Base-by-base conservation (phyloP, 2,888 invertebrate species). In the Elegia similella region DNA sequence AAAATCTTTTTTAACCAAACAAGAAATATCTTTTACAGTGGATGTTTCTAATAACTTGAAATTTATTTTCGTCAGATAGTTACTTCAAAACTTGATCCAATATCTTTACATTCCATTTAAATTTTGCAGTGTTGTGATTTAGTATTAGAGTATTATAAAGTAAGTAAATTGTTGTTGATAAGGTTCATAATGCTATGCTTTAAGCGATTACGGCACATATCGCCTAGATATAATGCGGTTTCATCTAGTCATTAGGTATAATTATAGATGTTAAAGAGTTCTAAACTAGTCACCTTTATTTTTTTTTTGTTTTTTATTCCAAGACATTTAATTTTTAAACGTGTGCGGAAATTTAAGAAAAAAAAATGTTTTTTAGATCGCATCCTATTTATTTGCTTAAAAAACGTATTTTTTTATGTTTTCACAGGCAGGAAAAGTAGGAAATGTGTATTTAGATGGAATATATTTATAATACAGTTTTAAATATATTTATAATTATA, bases 61-160 rank as follows among this genome's bases (percentile, higher is more conserved):
- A 7, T 32, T 32, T 1, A 32, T 10, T 32, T 32, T 32, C 7
- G 10, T 32, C 38, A 12, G 10, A 6, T 38, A 5, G 1, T n/a
- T 6, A 10, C 38, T 38, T 38, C 10, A 3, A 38, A 34, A 34
- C n/a, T 47, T 0, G n/a, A 29, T 47, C 17, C 17, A 16, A 52
- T 34, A 16, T 42, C 13, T 38, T 46, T 10, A 68, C 80, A 78
- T 82, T 80, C 75, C 78, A 69, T 65, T 72, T 17, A 44, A 69
- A 69, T 69, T 73, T 67, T 78, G 77, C 79, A 71, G 79, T 78
- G 83, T 84, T 84, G 83, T 84, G 84, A 84, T 80, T 76, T 77
- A 78, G 72, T 58, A 59, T 60, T 68, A 74, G 62, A 57, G 53
- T 64, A 62, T 65, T 58, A 23, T 70, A 67, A 66, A 52, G 44